Base-by-base conservation (phyloP, 2,113 vertebrate genomes). In the Sisor rabdophorus region DNA sequence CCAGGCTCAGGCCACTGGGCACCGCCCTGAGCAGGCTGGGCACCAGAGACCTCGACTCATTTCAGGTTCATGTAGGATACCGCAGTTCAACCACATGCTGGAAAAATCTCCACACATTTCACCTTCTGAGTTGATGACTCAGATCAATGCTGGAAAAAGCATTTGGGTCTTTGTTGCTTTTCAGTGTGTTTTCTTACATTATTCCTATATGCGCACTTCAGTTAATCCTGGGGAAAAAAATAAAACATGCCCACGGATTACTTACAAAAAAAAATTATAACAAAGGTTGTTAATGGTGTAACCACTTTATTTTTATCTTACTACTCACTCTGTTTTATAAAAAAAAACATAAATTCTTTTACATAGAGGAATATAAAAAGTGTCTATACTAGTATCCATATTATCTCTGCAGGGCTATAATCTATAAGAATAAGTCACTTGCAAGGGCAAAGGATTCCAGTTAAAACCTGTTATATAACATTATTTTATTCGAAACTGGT, bases 1-100 rank as follows among this genome's bases (percentile, higher is more conserved):
- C 88, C 94, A 48, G 71, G 54, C 91, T 89, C 87, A 91, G 83
- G 69, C 87, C 54, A 84, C 85, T 79, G 87, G 79, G 74, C 60
- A 20, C 73, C 17, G 70, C 89, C 83, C 80, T 89, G 85, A 73
- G 79, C 85, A 85, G 53, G 12, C 85, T 61, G 19, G 78, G 84
- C 80, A 72, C 84, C 81, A 70, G 79, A 80, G 65, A 44, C 83
- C 80, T 85, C 76, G 70, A 82, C 85, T 91, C 91, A 92, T 93
- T 87, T 81, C 32, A 59, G 74, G 72, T 44, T 30, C 52, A 8
- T 11, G 55, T 32, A 47, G 47, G 56, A 73, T 70, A 79, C 32
- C 19, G 52, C 52, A 52, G 76, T 52, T 84, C 79, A 80, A 79
- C 87, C 84, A 86, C 81, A 81, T 77, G 75, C 79, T 85, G 77